These are phyloP conservation scores for Meloe dianella DNA, from an alignment of 2,888 invertebrate genomes.

Conservation along the genomic window DNA sequence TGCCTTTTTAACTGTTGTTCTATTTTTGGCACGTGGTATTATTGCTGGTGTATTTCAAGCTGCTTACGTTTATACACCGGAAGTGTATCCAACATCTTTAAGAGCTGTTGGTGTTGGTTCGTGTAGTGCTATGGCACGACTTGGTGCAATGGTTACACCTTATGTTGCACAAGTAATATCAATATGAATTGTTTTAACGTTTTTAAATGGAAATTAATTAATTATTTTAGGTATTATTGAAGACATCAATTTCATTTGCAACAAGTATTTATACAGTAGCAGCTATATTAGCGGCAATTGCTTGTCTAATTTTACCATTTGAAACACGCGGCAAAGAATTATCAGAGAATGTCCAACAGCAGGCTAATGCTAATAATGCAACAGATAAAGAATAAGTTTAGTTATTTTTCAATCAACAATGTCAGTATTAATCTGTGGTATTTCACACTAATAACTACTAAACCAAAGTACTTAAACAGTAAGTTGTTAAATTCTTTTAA, in stretches of 20 bases:
- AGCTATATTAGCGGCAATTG: constrained; percentile 76
- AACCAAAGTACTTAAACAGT: constrained; percentile 35
- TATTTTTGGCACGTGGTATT: constrained; percentile 88
- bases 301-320: constrained; percentile 81
- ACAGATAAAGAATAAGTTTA: constrained; percentile 17
- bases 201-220: background rate
- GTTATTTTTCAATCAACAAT: constrained; percentile 18
- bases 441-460: constrained; percentile 31
- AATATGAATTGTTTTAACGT: background rate
- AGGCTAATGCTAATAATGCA: constrained; percentile 35
- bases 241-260: constrained; percentile 74
- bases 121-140: constrained; percentile 87
- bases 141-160: constrained; percentile 93
- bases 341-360: constrained; percentile 62
- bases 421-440: constrained; percentile 33
- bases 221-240: constrained; percentile 70
- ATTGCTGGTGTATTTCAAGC: constrained; percentile 95
- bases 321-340: constrained; percentile 81
- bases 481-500: background rate
- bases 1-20: constrained; percentile 76
- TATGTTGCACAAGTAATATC: constrained; percentile 85
- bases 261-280: constrained; percentile 79
- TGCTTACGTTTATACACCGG: constrained; percentile 94
- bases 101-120: constrained; percentile 91
- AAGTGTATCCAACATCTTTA: constrained; percentile 90